Base-by-base conservation (phyloP, 2,113 vertebrate species). In the Penelope pileata region DNA sequence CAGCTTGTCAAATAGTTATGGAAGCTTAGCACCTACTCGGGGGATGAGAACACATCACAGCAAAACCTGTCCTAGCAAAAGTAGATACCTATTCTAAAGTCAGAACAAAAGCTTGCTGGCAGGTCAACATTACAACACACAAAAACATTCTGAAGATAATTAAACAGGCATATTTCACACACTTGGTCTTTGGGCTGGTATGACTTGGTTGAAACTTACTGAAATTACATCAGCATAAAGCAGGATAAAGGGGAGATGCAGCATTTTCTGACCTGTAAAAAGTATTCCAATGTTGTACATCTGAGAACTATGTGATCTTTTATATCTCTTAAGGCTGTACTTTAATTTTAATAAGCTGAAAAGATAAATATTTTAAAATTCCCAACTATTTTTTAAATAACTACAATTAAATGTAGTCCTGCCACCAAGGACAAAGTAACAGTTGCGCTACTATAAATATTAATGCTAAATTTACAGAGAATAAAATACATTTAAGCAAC, bases 371-470 rank as follows among this genome's bases (percentile, higher is more conserved):
- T 83, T 91, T 94, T 1, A 42, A 86, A 84, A 50, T 68, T 11
- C 12, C 24, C 60, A 68, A 64, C 60, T 90, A 82, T 83, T 96
- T 93, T 94, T 83, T 2, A 88, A 91, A 53, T 51, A 78, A 60
- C 51, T 84, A 29, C 76, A 84, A 90, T 75, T 91, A 87, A 87
- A 87, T 56, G 64, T 78, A 81, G 64, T 42, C 54, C 48, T 91
- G 82, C 64, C 79, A 91, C 86, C 74, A 86, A 21, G 9, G 90
- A 96, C 85, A 93, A 83, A 91, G 83, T 78, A 96, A 90, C 72
- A 68, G 85, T 91, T 83, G 58, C 60, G 64, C 56, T 75, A 18
- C 64, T 94, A 93, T 91, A 96, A 97, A 95, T 94, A 95, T 96
- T 93, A 88, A 97, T 86, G 85, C 40, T 75, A 83, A 81, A 95